Evolutionary conservation across 2,888 invertebrate genomes (phyloP).

Genomic region (Branchellion lobata): DNA sequence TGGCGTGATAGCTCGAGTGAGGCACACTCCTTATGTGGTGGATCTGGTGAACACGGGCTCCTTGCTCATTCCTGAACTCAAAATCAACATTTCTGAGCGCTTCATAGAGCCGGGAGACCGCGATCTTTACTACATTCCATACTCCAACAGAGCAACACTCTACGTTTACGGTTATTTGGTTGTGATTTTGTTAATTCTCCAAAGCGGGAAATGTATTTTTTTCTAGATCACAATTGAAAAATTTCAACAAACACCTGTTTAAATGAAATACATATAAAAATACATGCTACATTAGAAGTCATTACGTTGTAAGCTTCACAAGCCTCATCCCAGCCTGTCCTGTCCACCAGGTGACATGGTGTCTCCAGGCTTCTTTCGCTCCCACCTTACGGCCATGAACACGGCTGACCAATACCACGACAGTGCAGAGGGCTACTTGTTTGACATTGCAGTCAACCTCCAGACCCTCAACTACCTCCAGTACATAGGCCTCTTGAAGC

Average conservation of each 20-base stretch:
- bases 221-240: neutral
- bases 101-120: conserved; percentile 85
- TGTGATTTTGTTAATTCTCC: neutral
- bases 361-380: conserved; percentile 64
- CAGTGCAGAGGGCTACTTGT: conserved; percentile 87
- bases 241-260: neutral
- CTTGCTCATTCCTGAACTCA: conserved; percentile 89
- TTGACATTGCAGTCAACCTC: conserved; percentile 91
- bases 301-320: too few relatives aligned
- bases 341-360: conserved; percentile 64
- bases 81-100: conserved; percentile 89
- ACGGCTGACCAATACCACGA: conserved; percentile 63
- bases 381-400: conserved; percentile 61
- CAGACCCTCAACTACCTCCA: conserved; percentile 85
- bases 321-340: neutral
- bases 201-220: too few relatives aligned
- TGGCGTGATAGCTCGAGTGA: conserved; percentile 79
- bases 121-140: conserved; percentile 87
- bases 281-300: neutral
- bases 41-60: conserved; percentile 79
- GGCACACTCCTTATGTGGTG: conserved; percentile 85
- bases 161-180: conserved; percentile 45
- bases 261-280: neutral
- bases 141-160: conserved; percentile 73
- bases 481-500: conserved; percentile 78